phyloP scores from a whole-genome alignment of 1,140 invertebrate species.

The Drosophila gunungcola region DNA sequence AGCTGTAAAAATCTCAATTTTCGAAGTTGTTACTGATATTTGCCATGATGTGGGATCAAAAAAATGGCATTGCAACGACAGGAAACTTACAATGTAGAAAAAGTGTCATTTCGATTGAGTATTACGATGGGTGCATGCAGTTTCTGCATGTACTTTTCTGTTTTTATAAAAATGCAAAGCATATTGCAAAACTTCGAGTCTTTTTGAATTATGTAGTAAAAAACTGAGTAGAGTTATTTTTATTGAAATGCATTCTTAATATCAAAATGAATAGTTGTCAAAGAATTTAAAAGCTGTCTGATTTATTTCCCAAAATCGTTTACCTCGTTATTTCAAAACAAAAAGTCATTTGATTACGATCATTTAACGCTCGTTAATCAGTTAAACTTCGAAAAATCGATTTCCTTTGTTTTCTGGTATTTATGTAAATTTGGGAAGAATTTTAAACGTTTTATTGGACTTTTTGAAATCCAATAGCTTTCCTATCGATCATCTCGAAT shows the following conservation, averaged over 20 bases:
- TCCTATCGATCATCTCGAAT: conserved; percentile 56
- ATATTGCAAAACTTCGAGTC: too few species aligned
- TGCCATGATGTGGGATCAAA: conserved; percentile 19
- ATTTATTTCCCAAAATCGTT: not conserved
- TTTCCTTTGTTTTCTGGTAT: conserved; percentile 35
- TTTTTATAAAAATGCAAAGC: too few species aligned
- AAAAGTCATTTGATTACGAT: conserved; percentile 1
- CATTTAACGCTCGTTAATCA: conserved; percentile 23
- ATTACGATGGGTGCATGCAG: too few species aligned
- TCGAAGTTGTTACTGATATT: conserved; percentile 29
- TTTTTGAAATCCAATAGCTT: conserved; percentile 40
- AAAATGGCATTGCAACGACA: conserved; percentile 1
- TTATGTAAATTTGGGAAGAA: conserved; percentile 46
- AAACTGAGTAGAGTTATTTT: too few species aligned
- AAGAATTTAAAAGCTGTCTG: not conserved
- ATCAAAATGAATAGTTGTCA: not conserved
- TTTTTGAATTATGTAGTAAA: too few species aligned
- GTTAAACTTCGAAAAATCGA: conserved; percentile 6
- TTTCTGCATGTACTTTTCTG: too few species aligned
- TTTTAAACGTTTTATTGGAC: conserved; percentile 49
- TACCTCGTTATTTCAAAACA: not conserved
- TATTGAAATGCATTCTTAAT: too few species aligned
- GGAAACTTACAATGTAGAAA: conserved; percentile 5
- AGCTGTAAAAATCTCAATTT: conserved; percentile 76
- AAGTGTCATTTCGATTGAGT: not conserved